Evolutionary conservation across 2,888 invertebrate genomes (phyloP).

Genomic region (Nysson spinosus): DNA sequence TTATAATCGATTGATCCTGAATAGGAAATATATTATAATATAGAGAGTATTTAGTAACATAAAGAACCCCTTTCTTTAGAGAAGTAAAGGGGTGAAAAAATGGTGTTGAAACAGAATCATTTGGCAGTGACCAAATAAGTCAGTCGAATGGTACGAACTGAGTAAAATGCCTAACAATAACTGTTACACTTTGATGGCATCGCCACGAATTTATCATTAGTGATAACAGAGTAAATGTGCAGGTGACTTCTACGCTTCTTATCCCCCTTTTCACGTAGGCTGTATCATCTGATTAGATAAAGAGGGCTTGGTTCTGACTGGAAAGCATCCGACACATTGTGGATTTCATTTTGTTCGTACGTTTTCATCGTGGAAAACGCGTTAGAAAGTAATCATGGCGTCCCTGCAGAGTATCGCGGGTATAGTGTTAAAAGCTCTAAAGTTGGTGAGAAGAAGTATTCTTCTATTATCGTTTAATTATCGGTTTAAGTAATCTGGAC

Average conservation of each 20-base stretch:
- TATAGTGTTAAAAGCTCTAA: conserved; percentile 88
- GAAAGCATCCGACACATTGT: conserved; percentile 40
- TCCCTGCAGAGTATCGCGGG: conserved; percentile 89
- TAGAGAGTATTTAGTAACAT: too few species aligned
- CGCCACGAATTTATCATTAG: conserved; percentile 27
- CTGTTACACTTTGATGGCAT: conserved; percentile 15
- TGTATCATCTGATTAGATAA: conserved; percentile 76
- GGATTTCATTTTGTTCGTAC: conserved; percentile 41
- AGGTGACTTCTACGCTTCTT: conserved; percentile 46
- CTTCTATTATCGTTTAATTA: not conserved
- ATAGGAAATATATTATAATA: too few species aligned
- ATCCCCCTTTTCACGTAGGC: conserved; percentile 57
- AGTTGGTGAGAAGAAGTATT: conserved; percentile 84
- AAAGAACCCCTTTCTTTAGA: too few species aligned
- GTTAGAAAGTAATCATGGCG: conserved; percentile 81
- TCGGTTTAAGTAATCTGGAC: too few species aligned
- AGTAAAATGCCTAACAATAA: conserved; percentile 20
- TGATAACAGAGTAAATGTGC: conserved; percentile 43
- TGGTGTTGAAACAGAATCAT: too few species aligned
- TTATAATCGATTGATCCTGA: too few species aligned
- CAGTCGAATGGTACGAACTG: not conserved
- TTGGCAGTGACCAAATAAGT: not conserved
- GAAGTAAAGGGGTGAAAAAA: too few species aligned
- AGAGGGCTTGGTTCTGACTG: conserved; percentile 69
- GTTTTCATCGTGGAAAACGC: conserved; percentile 31